These are phyloP conservation scores for Lucilia sericata DNA, from an alignment of 1,140 invertebrate genomes.

Conservation along the genomic window DNA sequence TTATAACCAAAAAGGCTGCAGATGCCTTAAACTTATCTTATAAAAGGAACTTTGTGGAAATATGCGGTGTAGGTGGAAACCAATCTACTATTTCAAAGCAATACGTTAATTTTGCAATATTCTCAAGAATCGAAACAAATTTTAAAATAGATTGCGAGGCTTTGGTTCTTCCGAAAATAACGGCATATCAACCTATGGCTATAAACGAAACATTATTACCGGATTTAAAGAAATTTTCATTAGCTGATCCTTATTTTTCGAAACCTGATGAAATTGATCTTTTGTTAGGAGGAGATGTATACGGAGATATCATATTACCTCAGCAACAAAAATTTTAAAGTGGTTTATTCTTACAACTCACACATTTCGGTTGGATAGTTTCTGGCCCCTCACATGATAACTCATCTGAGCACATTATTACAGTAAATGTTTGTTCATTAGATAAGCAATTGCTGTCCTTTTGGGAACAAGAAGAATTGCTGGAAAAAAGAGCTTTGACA, in stretches of 20 bases:
- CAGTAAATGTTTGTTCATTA: no score
- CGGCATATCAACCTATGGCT: neutral
- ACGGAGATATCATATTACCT: neutral
- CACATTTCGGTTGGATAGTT: constrained; percentile 30
- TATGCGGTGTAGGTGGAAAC: neutral
- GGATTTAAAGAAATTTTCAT: no score
- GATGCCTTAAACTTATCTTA: neutral
- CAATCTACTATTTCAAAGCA: neutral
- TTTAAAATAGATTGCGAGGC: neutral
- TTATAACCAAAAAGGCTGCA: no score
- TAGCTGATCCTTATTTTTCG: no score
- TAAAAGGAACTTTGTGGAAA: neutral
- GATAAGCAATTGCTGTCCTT: no score
- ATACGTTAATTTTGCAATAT: neutral
- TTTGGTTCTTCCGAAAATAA: neutral
- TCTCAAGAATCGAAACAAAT: neutral
- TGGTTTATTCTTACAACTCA: neutral
- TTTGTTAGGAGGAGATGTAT: no score
- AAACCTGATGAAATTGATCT: no score
- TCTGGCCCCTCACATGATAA: neutral
- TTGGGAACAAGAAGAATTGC: no score
- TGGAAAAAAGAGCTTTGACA: no score
- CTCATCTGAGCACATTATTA: no score
- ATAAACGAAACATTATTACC: no score
- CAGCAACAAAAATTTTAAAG: no score